Percentiles rank a stretch among this genome's conserved stretches.
Evolutionary conservation across 2,888 invertebrate species (phyloP).

Genomic region (Agelastica alni): DNA sequence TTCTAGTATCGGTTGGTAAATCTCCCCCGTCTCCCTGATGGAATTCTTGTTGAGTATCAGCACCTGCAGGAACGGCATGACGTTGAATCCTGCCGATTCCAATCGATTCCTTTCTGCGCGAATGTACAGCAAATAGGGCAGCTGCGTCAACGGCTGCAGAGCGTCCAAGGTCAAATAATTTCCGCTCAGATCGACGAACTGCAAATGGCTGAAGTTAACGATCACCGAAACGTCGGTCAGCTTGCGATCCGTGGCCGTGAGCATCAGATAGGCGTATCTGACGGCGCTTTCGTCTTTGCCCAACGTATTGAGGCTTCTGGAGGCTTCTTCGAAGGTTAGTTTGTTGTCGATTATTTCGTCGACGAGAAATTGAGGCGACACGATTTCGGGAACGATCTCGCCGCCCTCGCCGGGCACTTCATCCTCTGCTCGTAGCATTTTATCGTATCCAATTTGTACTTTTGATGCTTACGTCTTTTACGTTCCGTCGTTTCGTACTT

Average conservation of each 20-base stretch:
- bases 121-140: slow-evolving; percentile 63
- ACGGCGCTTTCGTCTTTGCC: slow-evolving; percentile 56
- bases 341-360: slow-evolving; percentile 44
- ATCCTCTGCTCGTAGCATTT: slow-evolving; percentile 3
- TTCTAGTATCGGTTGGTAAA: slow-evolving; percentile 61
- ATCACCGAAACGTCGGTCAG: slow-evolving; percentile 62
- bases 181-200: slow-evolving; percentile 63
- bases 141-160: slow-evolving; percentile 58
- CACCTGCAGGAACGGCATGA: slow-evolving; percentile 65
- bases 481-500: no score
- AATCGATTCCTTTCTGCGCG: slow-evolving; percentile 63
- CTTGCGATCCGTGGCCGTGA: slow-evolving; percentile 58
- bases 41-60: slow-evolving; percentile 62
- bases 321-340: slow-evolving; percentile 53
- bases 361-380: slow-evolving; percentile 27
- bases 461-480: no score
- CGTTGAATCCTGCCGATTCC: slow-evolving; percentile 57
- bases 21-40: slow-evolving; percentile 59
- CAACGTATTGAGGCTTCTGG: slow-evolving; percentile 50
- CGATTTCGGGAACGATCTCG: slow-evolving; percentile 6
- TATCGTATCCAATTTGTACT: no score
- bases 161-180: slow-evolving; percentile 59
- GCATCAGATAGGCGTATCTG: slow-evolving; percentile 65
- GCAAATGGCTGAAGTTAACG: slow-evolving; percentile 60
- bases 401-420: slow-evolving; percentile 24